Evolutionary conservation across 2,797 vertebrate genomes (phyloP), one percentile per base, ranked within the genome.

Genomic region (Chelon auratus): DNA sequence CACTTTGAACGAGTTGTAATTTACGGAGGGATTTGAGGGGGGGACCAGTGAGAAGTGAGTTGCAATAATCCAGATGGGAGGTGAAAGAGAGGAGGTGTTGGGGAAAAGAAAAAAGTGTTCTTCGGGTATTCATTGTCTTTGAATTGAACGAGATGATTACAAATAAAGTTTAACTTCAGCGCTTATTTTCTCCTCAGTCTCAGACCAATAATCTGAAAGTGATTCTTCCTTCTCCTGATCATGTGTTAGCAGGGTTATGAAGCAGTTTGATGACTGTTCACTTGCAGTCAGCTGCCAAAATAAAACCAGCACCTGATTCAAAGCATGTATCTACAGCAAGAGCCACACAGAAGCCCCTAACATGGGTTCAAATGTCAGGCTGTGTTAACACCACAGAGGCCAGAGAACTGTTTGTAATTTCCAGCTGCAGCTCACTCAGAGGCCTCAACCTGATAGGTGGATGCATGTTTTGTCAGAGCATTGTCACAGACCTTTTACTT

Each of bases 111-210:
- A 33, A 7, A 33, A 33, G 30, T 7, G 30, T 47, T 67, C 52
- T 60, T 75, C 67, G 47, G 64, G 50, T 51, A 63, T 53, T 67
- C 1, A 54, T 53, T 71, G 39, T 51, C 30, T 73, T 78, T 74
- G 52, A 72, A 77, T 64, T 60, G 0, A 67, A 63, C 48, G 51
- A 12, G 40, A 61, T 75, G 64, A 20, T 33, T 8, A 33, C 30
- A 50, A 22, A 9, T 4, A 48, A 33, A 33, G 30, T 33, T 33
- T 7, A 33, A 33, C 30, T 33, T 33, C 2, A 3, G 30, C 30
- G 1, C 30, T 33, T 5, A 45, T 45, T n/a, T 45, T 45, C 17
- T 45, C 43, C 43, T 6, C 5, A 8, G 15, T n/a, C 15, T 45
- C 15, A 9, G 15, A 8, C 15, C 15, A 45, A 1, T 45, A 17